Evolutionary conservation across 2,888 invertebrate species (phyloP), one percentile per base, ranked within the genome.

Genomic region (Iphiclides podalirius): DNA sequence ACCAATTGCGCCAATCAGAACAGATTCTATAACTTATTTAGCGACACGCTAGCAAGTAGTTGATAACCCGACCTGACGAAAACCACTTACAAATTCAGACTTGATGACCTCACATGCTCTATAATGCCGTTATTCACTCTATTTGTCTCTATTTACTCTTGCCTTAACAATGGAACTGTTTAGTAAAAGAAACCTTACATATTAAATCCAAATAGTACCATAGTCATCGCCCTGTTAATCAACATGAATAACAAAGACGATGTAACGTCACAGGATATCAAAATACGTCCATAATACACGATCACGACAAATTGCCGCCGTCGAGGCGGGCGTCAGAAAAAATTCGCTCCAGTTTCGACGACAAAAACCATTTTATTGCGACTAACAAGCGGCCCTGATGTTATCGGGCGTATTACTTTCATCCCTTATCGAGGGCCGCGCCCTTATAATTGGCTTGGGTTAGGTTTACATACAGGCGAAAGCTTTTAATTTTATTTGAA

Each of bases 381-480:
- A 59, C 74, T 81, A 85, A 87, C 84, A 74, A 82, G 79, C 70
- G 72, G 68, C 75, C 78, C 75, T 60, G 85, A 86, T 84, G 72
- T 66, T 87, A 86, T 87, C 85, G 66, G 54, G 46, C 65, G 76
- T 84, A 86, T 87, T 85, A 85, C 83, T 86, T 86, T 85, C 86
- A 84, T 79, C 82, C 82, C 79, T 79, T 80, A 82, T 80, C 75
- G 66, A 64, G 66, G 68, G n/a, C 52, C 79, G 72, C 74, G 65
- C 67, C 74, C 72, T 75, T 75, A 80, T 84, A 82, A 83, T 84
- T 82, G 76, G 70, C 51, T 45, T 15, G 54, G 1, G 56, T 52
- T 65, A 26, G 75, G 78, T 53, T 79, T 72, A 83, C 69, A 84
- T 79, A 72, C 4, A 31, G 8, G 12, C 13, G n/a, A 38, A 35